Evolutionary conservation across 2,888 invertebrate genomes (phyloP), one percentile per base, ranked within the genome.

Genomic region (Heliconius hortense): DNA sequence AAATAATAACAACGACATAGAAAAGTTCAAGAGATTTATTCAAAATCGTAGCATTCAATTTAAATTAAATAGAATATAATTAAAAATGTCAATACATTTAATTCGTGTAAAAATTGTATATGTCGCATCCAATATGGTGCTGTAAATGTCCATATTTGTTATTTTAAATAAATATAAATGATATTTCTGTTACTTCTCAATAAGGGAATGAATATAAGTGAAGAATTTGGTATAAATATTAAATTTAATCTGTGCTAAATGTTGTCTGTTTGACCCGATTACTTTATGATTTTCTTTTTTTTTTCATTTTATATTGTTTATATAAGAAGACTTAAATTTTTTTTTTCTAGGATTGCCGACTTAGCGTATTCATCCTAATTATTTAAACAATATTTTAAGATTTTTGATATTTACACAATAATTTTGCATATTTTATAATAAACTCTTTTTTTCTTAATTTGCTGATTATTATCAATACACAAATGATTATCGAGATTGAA

Each of bases 71-170:
- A 76, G 77, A 74, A 69, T 62, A 43, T 24, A 69, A 62, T 48
- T 74, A 78, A 78, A 68, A 59, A 62, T 69, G 69, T 74, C 67
- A 74, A 74, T 60, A 73, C 67, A 68, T 64, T 73, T 69, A 60
- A 72, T 75, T 59, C 15, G 48, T 73, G 73, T 77, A 63, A 74
- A 76, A 64, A 69, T 76, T 76, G 69, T 76, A 76, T 73, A 72
- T 72, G 56, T 68, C 26, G 89, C 90, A 84, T 85, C 90, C 89
- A 83, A 77, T 82, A 82, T 86, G 92, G 91, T 92, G 92, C 90
- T 91, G 88, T 87, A 83, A 83, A 85, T 88, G 86, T 88, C 85
- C 84, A 84, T 84, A 84, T 80, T 80, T 77, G 74, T 78, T 76
- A 77, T 59, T 75, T 75, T 71, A 64, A 62, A 71, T 70, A 70